Conservation (phyloP, 2,888 invertebrate genomes). For the Microplitis manilae region DNA sequence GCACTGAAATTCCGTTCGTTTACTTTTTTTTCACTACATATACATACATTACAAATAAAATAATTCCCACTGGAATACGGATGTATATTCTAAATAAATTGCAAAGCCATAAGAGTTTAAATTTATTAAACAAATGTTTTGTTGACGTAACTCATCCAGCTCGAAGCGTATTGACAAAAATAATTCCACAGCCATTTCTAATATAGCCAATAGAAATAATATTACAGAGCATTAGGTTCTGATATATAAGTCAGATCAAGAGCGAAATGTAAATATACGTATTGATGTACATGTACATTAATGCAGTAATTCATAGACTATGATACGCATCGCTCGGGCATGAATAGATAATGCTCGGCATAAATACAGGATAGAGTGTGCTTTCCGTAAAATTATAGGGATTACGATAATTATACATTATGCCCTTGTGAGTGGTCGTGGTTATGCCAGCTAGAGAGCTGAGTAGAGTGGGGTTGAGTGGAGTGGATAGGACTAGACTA, state of each 20-base stretch:
- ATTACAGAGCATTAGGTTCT: too few species aligned
- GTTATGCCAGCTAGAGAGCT: slow-evolving; percentile 34
- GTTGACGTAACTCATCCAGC: too few species aligned
- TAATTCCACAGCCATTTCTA: too few species aligned
- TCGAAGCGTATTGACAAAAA: too few species aligned
- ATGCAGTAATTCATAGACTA: slow-evolving; percentile 46
- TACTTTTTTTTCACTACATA: slow-evolving; percentile 40
- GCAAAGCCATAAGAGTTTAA: not conserved
- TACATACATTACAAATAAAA: slow-evolving; percentile 11
- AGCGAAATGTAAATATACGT: slow-evolving; percentile 20
- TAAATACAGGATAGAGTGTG: slow-evolving; percentile 53
- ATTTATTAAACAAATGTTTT: not conserved
- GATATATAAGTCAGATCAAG: slow-evolving; percentile 4
- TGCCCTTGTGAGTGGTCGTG: slow-evolving; percentile 43
- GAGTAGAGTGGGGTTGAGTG: not conserved
- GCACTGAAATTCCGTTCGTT: slow-evolving; percentile 46
- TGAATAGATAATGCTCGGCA: slow-evolving; percentile 49
- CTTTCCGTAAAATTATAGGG: slow-evolving; percentile 55
- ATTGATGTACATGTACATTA: slow-evolving; percentile 36
- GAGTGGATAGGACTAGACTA: not conserved
- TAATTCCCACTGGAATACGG: not conserved
- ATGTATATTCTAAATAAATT: not conserved
- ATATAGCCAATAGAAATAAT: too few species aligned
- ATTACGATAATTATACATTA: slow-evolving; percentile 56
- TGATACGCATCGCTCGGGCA: slow-evolving; percentile 46